Evolutionary conservation across 2,888 invertebrate species (phyloP), one percentile per base, ranked within the genome.

Genomic region (Diogma glabrata): DNA sequence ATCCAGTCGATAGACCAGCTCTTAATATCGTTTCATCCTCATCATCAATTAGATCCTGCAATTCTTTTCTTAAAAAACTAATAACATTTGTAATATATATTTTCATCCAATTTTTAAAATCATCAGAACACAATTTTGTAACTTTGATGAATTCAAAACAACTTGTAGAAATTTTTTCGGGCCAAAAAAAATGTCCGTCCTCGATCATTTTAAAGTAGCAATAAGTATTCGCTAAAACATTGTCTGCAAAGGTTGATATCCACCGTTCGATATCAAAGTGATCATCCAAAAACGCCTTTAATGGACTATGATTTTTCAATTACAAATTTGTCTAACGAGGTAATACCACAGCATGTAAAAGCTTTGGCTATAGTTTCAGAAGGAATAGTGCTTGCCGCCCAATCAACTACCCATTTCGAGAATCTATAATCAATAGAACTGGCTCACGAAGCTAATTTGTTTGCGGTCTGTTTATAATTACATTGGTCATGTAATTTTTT

Each of bases 101-200:
- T 48, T 48, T 30, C 30, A 48, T 48, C 33, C 33, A 48, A 33
- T 10, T 16, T 6, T 38, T 38, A 38, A 48, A 48, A 48, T 48
- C 33, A 23, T 46, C 46, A 46, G 24, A 26, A n/a, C 8, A 16
- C 14, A 17, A 40, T 40, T 40, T 40, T 46, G 20, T 12, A n/a
- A n/a, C 16, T 26, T 46, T 46, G 38, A 38, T 33, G 30, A 30
- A 48, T 30, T 30, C 30, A 33, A 48, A 48, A 48, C n/a, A 48
- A 14, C 48, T 48, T 30, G 14, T 48, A 14, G 20, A 19, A 19
- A 30, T 33, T 16, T 14, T 17, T 33, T 30, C 30, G 17, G 30
- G 33, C 48, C 48, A 48, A 33, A 48, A 33, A 17, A 30, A 48
- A 19, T 48, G 10, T 14, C 33, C 12, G 16, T 48, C 48, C 17